A percentile compares a stretch with the other conserved stretches of the same genome.
Evolutionary conservation across 1,140 invertebrate genomes (phyloP).

Genomic region (Drosophila arawakana): DNA sequence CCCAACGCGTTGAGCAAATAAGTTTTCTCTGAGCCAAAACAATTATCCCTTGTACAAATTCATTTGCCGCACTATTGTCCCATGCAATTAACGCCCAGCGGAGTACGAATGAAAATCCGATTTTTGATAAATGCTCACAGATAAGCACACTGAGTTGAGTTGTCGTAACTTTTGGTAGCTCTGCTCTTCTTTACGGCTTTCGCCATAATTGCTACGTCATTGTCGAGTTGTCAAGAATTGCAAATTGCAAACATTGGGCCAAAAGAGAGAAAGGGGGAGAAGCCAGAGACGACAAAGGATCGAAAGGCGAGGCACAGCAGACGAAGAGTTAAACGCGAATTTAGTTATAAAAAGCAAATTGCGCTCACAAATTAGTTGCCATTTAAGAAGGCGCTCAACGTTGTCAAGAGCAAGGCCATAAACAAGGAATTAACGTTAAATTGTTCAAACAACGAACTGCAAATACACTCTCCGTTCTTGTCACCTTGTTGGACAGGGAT

Average conservation of each 20-base stretch:
- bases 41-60: constrained; percentile 80
- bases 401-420: constrained; percentile 63
- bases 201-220: constrained; percentile 76
- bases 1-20: constrained; percentile 59
- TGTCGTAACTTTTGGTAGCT: constrained; percentile 68
- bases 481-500: too few species aligned
- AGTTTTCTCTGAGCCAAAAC: constrained; percentile 58
- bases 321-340: constrained; percentile 58
- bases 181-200: constrained; percentile 66
- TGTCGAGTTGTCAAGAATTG: constrained; percentile 60
- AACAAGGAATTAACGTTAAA: constrained; percentile 34
- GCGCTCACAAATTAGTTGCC: constrained; percentile 78
- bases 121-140: constrained; percentile 76
- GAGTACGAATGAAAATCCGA: constrained; percentile 62
- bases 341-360: constrained; percentile 81
- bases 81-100: constrained; percentile 70
- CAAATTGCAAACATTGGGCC: constrained; percentile 22
- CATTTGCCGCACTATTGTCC: constrained; percentile 79
- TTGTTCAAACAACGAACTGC: constrained; percentile 11
- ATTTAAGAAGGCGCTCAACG: constrained; percentile 67
- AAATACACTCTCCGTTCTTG: constrained; percentile 13
- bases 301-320: not conserved
- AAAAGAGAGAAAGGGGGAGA: not conserved
- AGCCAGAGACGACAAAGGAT: not conserved
- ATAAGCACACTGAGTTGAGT: constrained; percentile 42